Evolutionary conservation across 2,797 vertebrate genomes (phyloP).

Genomic region (Sibirionetta formosa): DNA sequence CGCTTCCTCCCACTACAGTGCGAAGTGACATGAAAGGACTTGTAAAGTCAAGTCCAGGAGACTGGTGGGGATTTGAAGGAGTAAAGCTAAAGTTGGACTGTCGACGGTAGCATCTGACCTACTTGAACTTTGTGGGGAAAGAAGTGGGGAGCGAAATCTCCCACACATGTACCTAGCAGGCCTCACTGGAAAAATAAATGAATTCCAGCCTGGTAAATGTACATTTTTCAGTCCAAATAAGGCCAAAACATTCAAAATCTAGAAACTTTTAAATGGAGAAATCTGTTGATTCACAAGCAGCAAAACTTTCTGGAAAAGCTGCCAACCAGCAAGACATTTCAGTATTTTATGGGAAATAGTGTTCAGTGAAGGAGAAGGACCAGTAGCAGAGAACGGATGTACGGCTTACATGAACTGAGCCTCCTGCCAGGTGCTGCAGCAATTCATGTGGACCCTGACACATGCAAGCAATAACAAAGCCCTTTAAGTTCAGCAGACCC

Average conservation of each 20-base stretch:
- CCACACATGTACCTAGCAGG: not conserved
- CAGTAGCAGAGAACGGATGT: not conserved
- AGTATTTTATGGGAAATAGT: not conserved
- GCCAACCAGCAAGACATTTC: not conserved
- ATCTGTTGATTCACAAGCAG: not conserved
- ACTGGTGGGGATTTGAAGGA: conserved; percentile 30
- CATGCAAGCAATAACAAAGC: rapidly evolving
- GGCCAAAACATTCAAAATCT: not conserved
- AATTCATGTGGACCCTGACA: not conserved
- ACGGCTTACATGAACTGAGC: rapidly evolving
- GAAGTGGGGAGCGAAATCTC: not conserved
- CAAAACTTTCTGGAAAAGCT: not conserved
- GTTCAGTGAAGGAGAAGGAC: not conserved
- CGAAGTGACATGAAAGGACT: conserved; percentile 66
- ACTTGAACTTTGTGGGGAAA: not conserved
- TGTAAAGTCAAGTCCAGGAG: conserved; percentile 65
- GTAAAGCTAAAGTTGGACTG: conserved; percentile 33
- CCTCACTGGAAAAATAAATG: not conserved
- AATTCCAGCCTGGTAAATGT: not conserved
- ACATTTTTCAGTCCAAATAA: not conserved
- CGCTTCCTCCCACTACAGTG: conserved; percentile 45
- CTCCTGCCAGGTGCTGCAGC: not conserved
- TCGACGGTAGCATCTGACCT: not conserved
- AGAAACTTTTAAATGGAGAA: not conserved
- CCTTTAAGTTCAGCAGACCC: not conserved